phyloP scores from a whole-genome alignment of 1,140 invertebrate species.

The Meloidogyne hapla region DNA sequence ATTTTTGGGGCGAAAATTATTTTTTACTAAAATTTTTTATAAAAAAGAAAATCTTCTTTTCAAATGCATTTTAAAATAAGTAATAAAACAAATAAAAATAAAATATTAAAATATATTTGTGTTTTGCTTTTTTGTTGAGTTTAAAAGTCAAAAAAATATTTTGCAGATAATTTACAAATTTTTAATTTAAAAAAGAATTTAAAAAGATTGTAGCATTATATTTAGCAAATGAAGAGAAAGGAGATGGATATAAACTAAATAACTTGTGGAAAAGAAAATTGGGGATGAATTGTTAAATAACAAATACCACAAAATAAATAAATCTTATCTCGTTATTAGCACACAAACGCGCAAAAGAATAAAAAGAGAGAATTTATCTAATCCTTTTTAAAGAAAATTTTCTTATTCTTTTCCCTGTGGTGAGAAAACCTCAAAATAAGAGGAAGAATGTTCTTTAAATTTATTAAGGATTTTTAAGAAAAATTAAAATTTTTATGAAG shows the following conservation, averaged over 20 bases:
- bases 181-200: not conserved
- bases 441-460: too few relatives aligned
- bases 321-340: not conserved
- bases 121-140: not conserved
- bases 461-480: too few relatives aligned
- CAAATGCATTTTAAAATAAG: not conserved
- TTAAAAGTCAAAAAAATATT: not conserved
- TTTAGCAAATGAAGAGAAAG: too few relatives aligned
- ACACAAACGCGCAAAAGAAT: not conserved
- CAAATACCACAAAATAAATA: not conserved
- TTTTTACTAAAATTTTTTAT: not conserved
- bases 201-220: too few relatives aligned
- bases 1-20: too few relatives aligned
- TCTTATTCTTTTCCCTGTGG: not conserved
- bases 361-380: not conserved
- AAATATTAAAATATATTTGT: not conserved
- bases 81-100: not conserved
- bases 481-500: too few relatives aligned
- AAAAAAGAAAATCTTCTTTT: not conserved
- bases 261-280: not conserved
- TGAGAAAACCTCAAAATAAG: too few relatives aligned
- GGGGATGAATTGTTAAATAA: too few relatives aligned
- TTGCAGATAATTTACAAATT: not conserved
- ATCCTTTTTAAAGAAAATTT: not conserved
- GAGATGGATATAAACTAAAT: too few relatives aligned